Percentiles rank a stretch among this genome's conserved stretches.
These are phyloP conservation scores for Tetragnatha montana DNA, from an alignment of 2,888 invertebrate species.

Conservation along the genomic window DNA sequence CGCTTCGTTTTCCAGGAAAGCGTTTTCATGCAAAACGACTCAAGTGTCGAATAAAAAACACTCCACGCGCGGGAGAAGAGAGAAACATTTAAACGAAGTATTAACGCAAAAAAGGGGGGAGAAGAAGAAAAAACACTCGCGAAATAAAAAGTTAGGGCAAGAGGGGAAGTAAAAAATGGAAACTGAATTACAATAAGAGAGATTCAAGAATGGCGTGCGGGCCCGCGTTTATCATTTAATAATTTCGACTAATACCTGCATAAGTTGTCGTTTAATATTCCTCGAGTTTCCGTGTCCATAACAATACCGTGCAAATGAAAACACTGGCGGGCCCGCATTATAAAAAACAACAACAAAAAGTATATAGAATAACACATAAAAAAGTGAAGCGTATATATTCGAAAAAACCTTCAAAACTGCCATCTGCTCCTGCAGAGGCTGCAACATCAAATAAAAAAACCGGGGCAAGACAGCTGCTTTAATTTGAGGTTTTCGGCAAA, in stretches of 20 bases:
- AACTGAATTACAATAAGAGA: constrained; percentile 68
- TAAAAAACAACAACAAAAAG: constrained; percentile 65
- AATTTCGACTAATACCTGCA: constrained; percentile 71
- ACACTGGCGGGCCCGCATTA: constrained; percentile 66
- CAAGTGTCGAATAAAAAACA: constrained; percentile 21
- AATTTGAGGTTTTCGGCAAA: constrained; percentile 71
- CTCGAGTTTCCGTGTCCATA: constrained; percentile 68
- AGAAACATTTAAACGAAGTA: constrained; percentile 30
- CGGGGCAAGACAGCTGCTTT: constrained; percentile 63
- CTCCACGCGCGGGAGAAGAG: constrained; percentile 1
- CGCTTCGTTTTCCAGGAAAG: neutral
- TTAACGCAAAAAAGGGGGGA: neutral
- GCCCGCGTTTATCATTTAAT: constrained; percentile 70
- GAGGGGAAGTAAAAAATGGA: constrained; percentile 49
- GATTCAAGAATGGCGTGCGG: constrained; percentile 59
- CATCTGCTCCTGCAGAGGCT: constrained; percentile 60
- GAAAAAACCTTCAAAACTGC: constrained; percentile 69
- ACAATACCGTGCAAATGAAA: constrained; percentile 70
- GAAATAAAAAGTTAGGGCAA: constrained; percentile 38
- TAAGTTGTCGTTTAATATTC: constrained; percentile 71
- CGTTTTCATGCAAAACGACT: constrained; percentile 17
- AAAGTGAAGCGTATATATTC: constrained; percentile 69
- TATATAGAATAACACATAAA: constrained; percentile 69
- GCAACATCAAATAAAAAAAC: constrained; percentile 56
- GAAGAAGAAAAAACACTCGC: constrained; percentile 6